These are phyloP conservation scores for Sphenodon punctatus DNA, from an alignment of 2,797 vertebrate species.

Conservation along the genomic window DNA sequence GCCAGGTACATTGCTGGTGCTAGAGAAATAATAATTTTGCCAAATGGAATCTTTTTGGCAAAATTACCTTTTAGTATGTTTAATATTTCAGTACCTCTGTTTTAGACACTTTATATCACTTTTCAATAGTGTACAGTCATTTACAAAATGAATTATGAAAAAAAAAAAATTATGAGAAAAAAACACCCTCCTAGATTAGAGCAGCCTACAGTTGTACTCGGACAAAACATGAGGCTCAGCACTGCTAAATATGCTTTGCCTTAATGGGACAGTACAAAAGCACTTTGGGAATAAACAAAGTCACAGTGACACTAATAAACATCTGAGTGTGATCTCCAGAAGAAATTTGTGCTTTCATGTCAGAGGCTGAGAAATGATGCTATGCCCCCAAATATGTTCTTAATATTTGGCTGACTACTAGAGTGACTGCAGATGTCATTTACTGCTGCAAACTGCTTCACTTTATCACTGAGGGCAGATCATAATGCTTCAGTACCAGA, in stretches of 20 bases:
- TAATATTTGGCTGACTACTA: slow-evolving; percentile 56
- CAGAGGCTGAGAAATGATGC: slow-evolving; percentile 47
- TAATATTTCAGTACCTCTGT: too few relatives aligned
- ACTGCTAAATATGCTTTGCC: neutral
- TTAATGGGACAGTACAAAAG: slow-evolving; percentile 23
- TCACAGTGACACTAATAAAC: slow-evolving; percentile 59
- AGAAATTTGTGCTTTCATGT: slow-evolving; percentile 52
- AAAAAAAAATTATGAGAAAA: too few relatives aligned
- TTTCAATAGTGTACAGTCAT: too few relatives aligned
- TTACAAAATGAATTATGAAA: too few relatives aligned
- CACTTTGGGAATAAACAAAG: slow-evolving; percentile 51
- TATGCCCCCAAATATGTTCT: slow-evolving; percentile 28
- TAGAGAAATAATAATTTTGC: too few relatives aligned
- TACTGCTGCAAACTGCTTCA: slow-evolving; percentile 52
- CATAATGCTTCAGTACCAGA: slow-evolving; percentile 46
- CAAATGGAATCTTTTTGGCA: too few relatives aligned
- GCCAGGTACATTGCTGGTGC: too few relatives aligned
- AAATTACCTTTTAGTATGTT: too few relatives aligned
- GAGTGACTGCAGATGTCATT: slow-evolving; percentile 57
- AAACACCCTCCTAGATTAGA: too few relatives aligned
- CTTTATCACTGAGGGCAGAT: slow-evolving; percentile 57
- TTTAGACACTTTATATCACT: too few relatives aligned
- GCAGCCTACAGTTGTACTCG: slow-evolving; percentile 33
- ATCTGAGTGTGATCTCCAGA: slow-evolving; percentile 19
- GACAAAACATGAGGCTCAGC: slow-evolving; percentile 18